Percentiles rank a stretch among this genome's conserved stretches.
Evolutionary conservation across 1,140 invertebrate species (phyloP).

Genomic region (Drosophila obscura): DNA sequence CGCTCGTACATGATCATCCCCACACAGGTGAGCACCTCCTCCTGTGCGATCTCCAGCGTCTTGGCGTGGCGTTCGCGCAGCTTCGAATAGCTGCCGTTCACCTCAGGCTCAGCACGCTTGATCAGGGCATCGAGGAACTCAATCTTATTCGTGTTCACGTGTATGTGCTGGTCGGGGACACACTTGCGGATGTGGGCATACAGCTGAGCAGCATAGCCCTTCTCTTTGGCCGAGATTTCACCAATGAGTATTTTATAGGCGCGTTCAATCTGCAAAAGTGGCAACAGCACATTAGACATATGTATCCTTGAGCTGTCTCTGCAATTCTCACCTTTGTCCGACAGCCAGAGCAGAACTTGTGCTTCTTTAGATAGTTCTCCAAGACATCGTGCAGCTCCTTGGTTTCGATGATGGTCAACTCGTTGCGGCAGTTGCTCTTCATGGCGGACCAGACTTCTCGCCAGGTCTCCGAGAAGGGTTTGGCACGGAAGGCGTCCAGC

Average conservation of each 20-base stretch:
- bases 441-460: slow-evolving; percentile 94
- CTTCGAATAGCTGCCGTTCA: slow-evolving; percentile 88
- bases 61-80: slow-evolving; percentile 95
- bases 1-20: slow-evolving; percentile 96
- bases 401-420: slow-evolving; percentile 93
- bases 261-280: slow-evolving; percentile 85
- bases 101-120: slow-evolving; percentile 93
- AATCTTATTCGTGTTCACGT: slow-evolving; percentile 91
- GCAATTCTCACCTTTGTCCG: slow-evolving; percentile 90
- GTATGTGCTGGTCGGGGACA: slow-evolving; percentile 93
- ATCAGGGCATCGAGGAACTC: slow-evolving; percentile 95
- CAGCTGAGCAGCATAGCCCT: slow-evolving; percentile 93
- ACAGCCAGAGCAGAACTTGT: slow-evolving; percentile 96
- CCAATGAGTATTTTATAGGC: slow-evolving; percentile 94
- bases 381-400: slow-evolving; percentile 92
- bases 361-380: slow-evolving; percentile 95
- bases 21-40: slow-evolving; percentile 96
- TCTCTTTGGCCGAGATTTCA: slow-evolving; percentile 93
- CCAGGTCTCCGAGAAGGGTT: slow-evolving; percentile 89
- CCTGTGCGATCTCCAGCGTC: slow-evolving; percentile 96
- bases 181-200: slow-evolving; percentile 94
- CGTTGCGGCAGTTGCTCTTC: slow-evolving; percentile 91
- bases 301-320: neutral
- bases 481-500: slow-evolving; percentile 92
- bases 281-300: neutral